Conservation (phyloP, 2,888 invertebrate species). For the Pristionchus arcanus region DNA sequence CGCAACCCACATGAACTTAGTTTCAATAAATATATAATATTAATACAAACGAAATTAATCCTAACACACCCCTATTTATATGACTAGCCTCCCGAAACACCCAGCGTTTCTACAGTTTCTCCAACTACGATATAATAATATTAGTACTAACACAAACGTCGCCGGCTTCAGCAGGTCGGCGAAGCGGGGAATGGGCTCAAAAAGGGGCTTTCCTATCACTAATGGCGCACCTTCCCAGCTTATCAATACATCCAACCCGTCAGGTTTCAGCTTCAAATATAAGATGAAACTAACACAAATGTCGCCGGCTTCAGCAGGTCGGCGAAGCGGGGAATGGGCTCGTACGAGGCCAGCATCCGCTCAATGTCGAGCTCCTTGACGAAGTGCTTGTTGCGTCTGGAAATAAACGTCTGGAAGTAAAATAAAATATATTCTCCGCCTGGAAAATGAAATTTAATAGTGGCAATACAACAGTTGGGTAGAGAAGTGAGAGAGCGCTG, state of each 20-base stretch:
- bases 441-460: too few species aligned
- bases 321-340: slow-evolving; percentile 2
- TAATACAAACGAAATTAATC: not conserved
- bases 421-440: too few species aligned
- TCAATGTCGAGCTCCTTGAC: slow-evolving; percentile 52
- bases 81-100: not conserved
- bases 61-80: too few species aligned
- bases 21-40: not conserved
- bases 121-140: too few species aligned
- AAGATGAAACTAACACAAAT: slow-evolving; percentile 1
- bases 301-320: slow-evolving; percentile 10
- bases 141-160: not conserved
- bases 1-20: not conserved
- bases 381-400: slow-evolving; percentile 68
- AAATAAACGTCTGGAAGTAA: not conserved
- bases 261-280: not conserved
- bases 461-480: too few species aligned
- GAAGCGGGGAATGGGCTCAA: too few species aligned
- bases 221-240: too few species aligned
- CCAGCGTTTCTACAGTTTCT: not conserved
- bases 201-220: too few species aligned
- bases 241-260: too few species aligned
- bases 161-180: not conserved
- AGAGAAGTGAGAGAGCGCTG: too few species aligned
- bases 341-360: slow-evolving; percentile 52